A percentile compares a stretch with the other conserved stretches of the same genome.
Evolutionary conservation across 2,113 vertebrate species (phyloP).

Genomic region (Cromileptes altivelis): DNA sequence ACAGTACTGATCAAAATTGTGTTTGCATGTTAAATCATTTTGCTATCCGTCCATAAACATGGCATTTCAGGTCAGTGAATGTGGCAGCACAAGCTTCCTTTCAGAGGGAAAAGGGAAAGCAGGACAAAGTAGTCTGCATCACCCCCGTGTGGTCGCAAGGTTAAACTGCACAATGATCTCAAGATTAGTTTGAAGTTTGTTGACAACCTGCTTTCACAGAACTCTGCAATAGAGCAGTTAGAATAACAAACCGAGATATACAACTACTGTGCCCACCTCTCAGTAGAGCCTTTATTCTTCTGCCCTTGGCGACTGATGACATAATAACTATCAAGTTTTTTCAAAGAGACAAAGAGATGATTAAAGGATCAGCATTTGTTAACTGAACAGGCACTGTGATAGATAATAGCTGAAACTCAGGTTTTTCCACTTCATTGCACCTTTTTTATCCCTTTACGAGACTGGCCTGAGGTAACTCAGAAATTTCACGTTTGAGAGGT

Average conservation of each 20-base stretch:
- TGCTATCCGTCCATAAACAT: background rate
- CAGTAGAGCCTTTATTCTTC: background rate
- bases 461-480: background rate
- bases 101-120: background rate
- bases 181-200: background rate
- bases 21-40: background rate
- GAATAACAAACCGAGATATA: background rate
- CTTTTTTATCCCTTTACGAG: background rate
- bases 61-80: background rate
- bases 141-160: constrained; percentile 54
- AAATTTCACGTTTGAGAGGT: background rate
- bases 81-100: background rate
- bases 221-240: background rate
- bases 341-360: background rate
- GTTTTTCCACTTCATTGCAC: constrained; percentile 10
- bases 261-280: background rate
- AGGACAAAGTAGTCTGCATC: constrained; percentile 31
- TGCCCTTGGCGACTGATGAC: background rate
- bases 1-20: background rate
- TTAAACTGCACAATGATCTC: constrained; percentile 9
- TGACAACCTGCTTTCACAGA: background rate
- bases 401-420: background rate
- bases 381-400: background rate
- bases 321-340: background rate
- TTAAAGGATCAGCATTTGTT: background rate